Evolutionary conservation across 2,797 vertebrate genomes (phyloP).

Genomic region (Morelia viridis): DNA sequence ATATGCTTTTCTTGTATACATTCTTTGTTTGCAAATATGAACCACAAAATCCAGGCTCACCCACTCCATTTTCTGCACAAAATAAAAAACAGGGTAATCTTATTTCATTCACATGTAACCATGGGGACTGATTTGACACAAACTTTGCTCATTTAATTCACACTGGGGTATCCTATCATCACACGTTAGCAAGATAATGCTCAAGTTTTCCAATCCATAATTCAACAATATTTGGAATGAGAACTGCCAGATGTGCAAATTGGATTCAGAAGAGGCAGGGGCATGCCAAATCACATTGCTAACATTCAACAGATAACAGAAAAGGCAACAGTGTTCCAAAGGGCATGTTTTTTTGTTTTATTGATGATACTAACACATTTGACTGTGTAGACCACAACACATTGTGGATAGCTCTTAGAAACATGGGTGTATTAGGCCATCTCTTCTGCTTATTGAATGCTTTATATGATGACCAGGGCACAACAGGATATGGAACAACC

Average conservation of each 20-base stretch:
- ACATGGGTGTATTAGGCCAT: not conserved
- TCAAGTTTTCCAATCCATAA: not conserved
- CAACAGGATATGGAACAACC: no score
- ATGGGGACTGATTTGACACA: not conserved
- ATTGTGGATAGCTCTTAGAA: not conserved
- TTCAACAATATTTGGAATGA: not conserved
- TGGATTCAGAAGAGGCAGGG: not conserved
- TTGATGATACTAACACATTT: not conserved
- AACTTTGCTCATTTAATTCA: not conserved
- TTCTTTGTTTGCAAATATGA: not conserved
- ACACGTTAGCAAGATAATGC: not conserved
- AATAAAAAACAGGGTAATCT: not conserved
- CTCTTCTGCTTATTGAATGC: no score
- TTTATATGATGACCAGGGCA: no score
- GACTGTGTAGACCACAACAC: not conserved
- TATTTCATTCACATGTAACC: not conserved
- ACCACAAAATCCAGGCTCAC: not conserved
- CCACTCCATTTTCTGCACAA: not conserved
- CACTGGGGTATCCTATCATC: not conserved
- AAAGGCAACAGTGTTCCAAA: not conserved
- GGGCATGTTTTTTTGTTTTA: not conserved
- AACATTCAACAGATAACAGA: not conserved
- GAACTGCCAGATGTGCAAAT: not conserved
- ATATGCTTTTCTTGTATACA: not conserved
- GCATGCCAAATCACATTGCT: not conserved